Percentiles rank a stretch among this genome's conserved stretches.
phyloP scores from a whole-genome alignment of 35 echinoderm and acorn worm genomes.

The Acanthaster planci region DNA sequence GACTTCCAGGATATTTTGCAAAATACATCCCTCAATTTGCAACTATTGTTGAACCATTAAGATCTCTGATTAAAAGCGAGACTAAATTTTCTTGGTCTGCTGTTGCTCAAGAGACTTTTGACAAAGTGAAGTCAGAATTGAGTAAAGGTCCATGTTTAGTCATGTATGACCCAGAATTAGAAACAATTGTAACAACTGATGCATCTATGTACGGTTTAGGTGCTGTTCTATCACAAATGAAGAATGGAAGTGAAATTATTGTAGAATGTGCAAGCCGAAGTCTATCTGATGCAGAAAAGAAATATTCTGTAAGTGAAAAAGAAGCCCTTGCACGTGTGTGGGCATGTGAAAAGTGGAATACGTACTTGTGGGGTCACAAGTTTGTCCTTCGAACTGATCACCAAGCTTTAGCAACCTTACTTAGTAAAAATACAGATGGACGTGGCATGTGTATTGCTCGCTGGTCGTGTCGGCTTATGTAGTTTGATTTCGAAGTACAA shows the following conservation, averaged over 20 bases:
- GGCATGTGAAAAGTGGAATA: too few relatives aligned
- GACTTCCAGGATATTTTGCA: slow-evolving; percentile 24
- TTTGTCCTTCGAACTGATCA: slow-evolving; percentile 63
- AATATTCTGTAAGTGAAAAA: slow-evolving; percentile 50
- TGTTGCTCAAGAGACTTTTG: neutral
- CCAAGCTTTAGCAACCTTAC: neutral
- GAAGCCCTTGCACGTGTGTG: slow-evolving; percentile 55
- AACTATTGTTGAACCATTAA: too few relatives aligned
- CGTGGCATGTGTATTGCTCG: slow-evolving; percentile 25
- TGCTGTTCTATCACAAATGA: slow-evolving; percentile 43
- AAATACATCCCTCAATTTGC: slow-evolving; percentile 27
- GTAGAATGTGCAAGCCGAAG: slow-evolving; percentile 52
- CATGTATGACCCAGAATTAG: slow-evolving; percentile 28
- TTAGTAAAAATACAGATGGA: neutral
- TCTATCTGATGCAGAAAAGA: slow-evolving; percentile 39
- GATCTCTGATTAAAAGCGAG: neutral
- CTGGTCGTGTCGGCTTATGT: slow-evolving; percentile 13
- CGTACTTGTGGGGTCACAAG: too few relatives aligned
- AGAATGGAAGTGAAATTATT: slow-evolving; percentile 33
- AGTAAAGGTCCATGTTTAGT: slow-evolving; percentile 20
- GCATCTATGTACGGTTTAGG: slow-evolving; percentile 52
- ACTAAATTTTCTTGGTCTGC: neutral
- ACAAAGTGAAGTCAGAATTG: neutral
- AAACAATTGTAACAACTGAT: slow-evolving; percentile 46
- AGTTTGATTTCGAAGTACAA: slow-evolving; percentile 52